Conservation (phyloP, 2,888 invertebrate genomes). For the Bombylius discolor region DNA sequence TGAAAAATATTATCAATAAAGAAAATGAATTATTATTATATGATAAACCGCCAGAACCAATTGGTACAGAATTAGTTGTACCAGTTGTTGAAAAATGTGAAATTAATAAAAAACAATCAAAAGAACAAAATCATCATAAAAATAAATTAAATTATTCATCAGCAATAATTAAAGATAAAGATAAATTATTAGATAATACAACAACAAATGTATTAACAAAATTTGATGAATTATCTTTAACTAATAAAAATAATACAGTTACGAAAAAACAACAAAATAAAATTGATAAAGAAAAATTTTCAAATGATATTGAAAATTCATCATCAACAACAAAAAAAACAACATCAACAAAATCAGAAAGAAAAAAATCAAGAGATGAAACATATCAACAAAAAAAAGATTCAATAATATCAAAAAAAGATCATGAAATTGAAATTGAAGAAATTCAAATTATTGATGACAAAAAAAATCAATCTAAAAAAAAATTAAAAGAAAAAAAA, state of each 20-base stretch:
- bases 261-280: background rate
- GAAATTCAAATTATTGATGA: constrained; percentile 10
- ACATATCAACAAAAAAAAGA: no score
- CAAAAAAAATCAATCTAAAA: background rate
- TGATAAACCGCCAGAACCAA: constrained; percentile 25
- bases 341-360: no score
- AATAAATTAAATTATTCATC: background rate
- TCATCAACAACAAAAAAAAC: no score
- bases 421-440: background rate
- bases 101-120: background rate
- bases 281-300: no score
- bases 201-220: background rate
- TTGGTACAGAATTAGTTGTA: constrained; percentile 31
- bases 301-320: no score
- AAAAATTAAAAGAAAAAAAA: background rate
- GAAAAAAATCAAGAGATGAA: no score
- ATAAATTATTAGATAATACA: no score
- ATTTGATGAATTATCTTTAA: constrained; percentile 5
- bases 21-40: background rate
- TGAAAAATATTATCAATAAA: constrained; percentile 2
- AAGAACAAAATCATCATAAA: background rate
- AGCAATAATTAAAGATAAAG: no score
- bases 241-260: constrained; percentile 2
- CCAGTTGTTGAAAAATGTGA: constrained; percentile 33
- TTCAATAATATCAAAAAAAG: constrained; percentile 1